Evolutionary conservation across 2,113 vertebrate species (phyloP), one percentile per base, ranked within the genome.

Genomic region (Anolis sagrei): DNA sequence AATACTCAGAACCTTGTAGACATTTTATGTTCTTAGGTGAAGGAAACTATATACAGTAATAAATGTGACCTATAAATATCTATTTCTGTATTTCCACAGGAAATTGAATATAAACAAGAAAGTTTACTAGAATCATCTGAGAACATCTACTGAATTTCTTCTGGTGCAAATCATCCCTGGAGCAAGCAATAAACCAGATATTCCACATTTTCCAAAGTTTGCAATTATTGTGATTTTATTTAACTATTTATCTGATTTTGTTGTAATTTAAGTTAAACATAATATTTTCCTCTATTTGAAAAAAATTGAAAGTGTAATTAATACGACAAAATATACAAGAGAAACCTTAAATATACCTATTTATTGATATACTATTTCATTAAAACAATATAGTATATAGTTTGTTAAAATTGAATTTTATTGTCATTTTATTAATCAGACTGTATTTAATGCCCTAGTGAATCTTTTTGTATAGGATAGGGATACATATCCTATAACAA

Each of bases 61-160:
- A 13, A 34, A 27, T 86, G 23, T 11, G 7, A 51, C 49, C 1
- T 51, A 51, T 51, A 51, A 1, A 1, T 14, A 54, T n/a, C 74
- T 64, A 72, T 75, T 36, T 34, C 19, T 80, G 9, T 85, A 2
- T 86, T 77, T 83, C 82, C 82, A 58, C 76, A 88, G 80, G 69
- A 51, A 27, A 62, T 48, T n/a, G 14, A 54, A 72, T 70, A 48
- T 34, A 76, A 76, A 21, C 58, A 66, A 73, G 83, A 84, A 87
- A 62, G 76, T 36, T 85, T 39, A 11, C 80, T 23, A 76, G 85
- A 10, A 62, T 13, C 19, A 54, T 89, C 75, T 64, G 75, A 68
- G 64, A 83, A 75, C 34, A 74, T 48, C 61, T 73, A 77, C 72
- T 81, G 76, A 79, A 83, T 86, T 39, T 76, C 19, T 34, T 80